These are phyloP conservation scores for Psittacula derbiana DNA, from an alignment of 2,797 vertebrate genomes.

Conservation along the genomic window DNA sequence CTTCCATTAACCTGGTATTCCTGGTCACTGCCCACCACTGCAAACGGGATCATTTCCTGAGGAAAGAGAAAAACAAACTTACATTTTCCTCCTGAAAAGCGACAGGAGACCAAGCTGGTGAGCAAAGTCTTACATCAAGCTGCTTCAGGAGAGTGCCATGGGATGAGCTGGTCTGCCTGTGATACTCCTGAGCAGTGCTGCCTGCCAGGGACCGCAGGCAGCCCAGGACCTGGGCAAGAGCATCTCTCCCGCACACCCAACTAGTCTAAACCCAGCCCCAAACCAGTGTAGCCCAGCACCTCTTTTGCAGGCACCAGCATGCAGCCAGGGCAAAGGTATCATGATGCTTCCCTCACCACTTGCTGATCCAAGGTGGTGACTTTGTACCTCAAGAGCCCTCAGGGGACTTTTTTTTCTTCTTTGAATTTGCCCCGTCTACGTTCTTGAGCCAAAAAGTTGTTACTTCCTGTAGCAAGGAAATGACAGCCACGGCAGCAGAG, in stretches of 20 bases:
- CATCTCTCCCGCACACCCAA: rapidly evolving
- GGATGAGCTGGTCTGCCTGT: background rate
- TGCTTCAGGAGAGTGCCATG: background rate
- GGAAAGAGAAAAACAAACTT: background rate
- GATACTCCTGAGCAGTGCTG: background rate
- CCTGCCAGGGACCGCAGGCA: background rate
- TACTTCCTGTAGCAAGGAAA: background rate
- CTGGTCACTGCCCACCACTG: slow-evolving; percentile 96
- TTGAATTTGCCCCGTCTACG: background rate
- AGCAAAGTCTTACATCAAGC: background rate
- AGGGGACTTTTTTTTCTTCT: background rate
- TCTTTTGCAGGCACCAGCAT: rapidly evolving
- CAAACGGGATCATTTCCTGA: slow-evolving; percentile 98
- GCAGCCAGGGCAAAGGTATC: background rate
- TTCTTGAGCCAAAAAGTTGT: background rate
- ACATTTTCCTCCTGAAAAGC: rapidly evolving
- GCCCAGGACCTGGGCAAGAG: background rate
- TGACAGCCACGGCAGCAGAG: background rate
- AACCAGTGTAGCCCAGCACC: background rate
- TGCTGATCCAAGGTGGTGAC: background rate
- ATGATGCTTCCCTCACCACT: background rate
- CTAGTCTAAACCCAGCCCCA: background rate
- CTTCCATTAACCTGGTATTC: slow-evolving; percentile 97
- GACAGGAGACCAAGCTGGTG: background rate
- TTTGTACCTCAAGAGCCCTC: background rate